These are phyloP conservation scores for Todiramphus chloris DNA, from an alignment of 2,113 vertebrate genomes.

Conservation along the genomic window DNA sequence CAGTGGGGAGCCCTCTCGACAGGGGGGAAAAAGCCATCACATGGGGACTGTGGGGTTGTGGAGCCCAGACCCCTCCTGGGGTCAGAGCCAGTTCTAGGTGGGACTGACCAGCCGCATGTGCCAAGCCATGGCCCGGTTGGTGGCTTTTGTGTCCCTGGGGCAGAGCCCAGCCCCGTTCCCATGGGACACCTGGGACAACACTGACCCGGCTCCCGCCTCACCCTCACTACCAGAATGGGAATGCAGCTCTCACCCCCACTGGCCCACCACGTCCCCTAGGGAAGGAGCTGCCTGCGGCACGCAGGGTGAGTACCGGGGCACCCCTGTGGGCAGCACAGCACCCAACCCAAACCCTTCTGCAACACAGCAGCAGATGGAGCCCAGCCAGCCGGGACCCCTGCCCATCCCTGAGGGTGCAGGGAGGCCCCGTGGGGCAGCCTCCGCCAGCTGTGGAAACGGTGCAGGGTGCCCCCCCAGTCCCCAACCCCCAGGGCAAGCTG, in stretches of 20 bases:
- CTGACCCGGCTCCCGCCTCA: not conserved
- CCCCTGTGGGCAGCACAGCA: not conserved
- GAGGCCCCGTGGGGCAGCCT: not conserved
- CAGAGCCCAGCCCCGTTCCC: not conserved
- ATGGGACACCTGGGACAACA: not conserved
- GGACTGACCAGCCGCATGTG: accelerated
- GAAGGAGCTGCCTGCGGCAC: not conserved
- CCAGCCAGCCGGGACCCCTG: not conserved
- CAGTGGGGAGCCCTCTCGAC: not conserved
- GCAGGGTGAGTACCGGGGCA: not conserved
- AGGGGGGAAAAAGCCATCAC: not conserved
- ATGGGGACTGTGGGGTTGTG: accelerated
- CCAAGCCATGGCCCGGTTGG: accelerated
- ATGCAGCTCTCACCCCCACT: not conserved
- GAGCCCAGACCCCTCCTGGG: accelerated
- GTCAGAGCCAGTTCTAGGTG: not conserved
- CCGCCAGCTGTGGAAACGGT: not conserved
- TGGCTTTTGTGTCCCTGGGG: accelerated
- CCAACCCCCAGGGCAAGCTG: accelerated
- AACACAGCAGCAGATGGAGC: accelerated
- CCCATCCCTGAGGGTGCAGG: not conserved
- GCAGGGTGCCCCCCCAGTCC: accelerated
- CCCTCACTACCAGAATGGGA: slow-evolving; percentile 6
- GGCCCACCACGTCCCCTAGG: accelerated
- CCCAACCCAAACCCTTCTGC: not conserved